These are phyloP conservation scores for Leptinotarsa texana DNA, from an alignment of 1,140 invertebrate genomes.

Conservation along the genomic window DNA sequence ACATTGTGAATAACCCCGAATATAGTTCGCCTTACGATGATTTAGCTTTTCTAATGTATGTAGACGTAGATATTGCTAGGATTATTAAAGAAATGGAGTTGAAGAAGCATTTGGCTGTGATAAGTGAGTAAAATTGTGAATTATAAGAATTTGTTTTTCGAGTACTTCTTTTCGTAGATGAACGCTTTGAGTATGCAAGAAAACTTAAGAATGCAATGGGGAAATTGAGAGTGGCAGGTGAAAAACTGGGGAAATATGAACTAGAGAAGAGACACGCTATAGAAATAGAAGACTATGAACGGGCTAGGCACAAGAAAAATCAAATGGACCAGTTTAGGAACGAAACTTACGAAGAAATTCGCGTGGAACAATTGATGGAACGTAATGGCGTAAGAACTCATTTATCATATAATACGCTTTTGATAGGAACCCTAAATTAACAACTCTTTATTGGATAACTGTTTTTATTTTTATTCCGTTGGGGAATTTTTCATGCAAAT, in stretches of 20 bases:
- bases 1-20: conserved; percentile 61
- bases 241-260: conserved; percentile 86
- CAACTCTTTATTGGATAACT: too few species aligned
- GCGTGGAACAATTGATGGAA: conserved; percentile 79
- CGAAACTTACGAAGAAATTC: conserved; percentile 70
- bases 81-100: conserved; percentile 85
- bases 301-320: conserved; percentile 84
- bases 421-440: too few species aligned
- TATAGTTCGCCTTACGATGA: conserved; percentile 89
- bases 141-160: conserved; percentile 18
- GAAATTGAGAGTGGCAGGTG: conserved; percentile 80
- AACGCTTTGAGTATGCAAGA: conserved; percentile 89
- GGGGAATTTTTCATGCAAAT: too few species aligned
- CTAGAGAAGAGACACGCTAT: conserved; percentile 90
- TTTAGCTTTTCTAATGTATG: conserved; percentile 96
- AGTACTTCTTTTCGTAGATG: conserved; percentile 62
- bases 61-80: conserved; percentile 88
- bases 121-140: conserved; percentile 58
- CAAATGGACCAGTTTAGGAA: conserved; percentile 82
- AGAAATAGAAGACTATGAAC: conserved; percentile 87
- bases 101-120: conserved; percentile 83
- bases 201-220: conserved; percentile 85
- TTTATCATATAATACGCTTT: too few species aligned
- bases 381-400: conserved; percentile 67
- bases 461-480: too few species aligned